Percentiles rank a stretch among this genome's conserved stretches.
Evolutionary conservation across 1,140 invertebrate genomes (phyloP).

Genomic region (Sitobion miscanthi): DNA sequence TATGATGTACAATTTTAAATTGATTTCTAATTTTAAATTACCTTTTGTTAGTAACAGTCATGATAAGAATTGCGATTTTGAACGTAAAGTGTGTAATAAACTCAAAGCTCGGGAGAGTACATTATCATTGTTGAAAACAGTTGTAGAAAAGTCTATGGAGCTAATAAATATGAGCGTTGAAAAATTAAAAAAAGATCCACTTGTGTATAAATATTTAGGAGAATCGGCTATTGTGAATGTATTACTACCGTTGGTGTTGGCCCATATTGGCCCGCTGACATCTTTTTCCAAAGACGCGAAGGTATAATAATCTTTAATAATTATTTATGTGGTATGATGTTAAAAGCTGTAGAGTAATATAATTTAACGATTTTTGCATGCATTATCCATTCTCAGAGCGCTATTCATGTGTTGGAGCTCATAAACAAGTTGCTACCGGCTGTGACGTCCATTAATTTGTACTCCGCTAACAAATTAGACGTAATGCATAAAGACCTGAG

Average conservation of each 20-base stretch:
- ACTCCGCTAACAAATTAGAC: constrained; percentile 61
- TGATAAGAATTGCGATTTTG: constrained; percentile 52
- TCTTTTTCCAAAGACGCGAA: constrained; percentile 75
- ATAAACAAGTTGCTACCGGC: constrained; percentile 91
- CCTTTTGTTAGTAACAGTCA: constrained; percentile 65
- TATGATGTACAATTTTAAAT: neutral
- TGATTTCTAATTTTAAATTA: neutral
- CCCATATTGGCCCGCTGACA: constrained; percentile 81
- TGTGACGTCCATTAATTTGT: constrained; percentile 82
- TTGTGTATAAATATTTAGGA: constrained; percentile 62
- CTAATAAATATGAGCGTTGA: constrained; percentile 75
- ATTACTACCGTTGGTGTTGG: constrained; percentile 78
- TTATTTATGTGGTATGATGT: neutral
- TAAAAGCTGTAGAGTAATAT: neutral
- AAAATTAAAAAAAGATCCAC: constrained; percentile 64
- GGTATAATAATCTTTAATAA: constrained; percentile 64
- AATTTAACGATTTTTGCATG: neutral
- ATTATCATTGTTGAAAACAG: constrained; percentile 74
- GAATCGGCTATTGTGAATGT: constrained; percentile 73
- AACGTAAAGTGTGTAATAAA: constrained; percentile 65
- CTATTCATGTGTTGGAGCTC: constrained; percentile 86
- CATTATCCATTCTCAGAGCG: constrained; percentile 69
- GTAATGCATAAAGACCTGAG: constrained; percentile 57
- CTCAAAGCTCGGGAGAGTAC: constrained; percentile 76
- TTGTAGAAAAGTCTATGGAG: constrained; percentile 76